Evolutionary conservation across 2,888 invertebrate species (phyloP).

Genomic region (Campoplex capitator): DNA sequence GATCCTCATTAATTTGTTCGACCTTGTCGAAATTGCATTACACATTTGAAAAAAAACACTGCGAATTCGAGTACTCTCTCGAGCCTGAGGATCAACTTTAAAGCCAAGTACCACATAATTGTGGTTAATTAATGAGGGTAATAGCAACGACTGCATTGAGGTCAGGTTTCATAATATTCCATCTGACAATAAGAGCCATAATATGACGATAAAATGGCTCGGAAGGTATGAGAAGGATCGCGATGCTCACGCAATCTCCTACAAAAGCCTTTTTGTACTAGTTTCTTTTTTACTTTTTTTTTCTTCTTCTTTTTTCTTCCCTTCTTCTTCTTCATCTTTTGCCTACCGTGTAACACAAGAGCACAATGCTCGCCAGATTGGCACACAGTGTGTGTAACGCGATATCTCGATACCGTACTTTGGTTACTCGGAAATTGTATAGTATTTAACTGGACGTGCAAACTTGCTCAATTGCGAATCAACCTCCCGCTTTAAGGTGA

Average conservation of each 20-base stretch:
- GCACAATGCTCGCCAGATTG: constrained; percentile 78
- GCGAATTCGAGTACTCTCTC: background rate
- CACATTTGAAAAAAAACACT: background rate
- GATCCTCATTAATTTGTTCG: constrained; percentile 31
- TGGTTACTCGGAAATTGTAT: constrained; percentile 75
- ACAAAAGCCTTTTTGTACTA: constrained; percentile 38
- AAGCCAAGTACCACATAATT: constrained; percentile 55
- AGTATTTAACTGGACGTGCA: constrained; percentile 75
- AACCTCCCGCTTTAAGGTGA: constrained; percentile 2
- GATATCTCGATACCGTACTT: constrained; percentile 77
- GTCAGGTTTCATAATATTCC: constrained; percentile 54
- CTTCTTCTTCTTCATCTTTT: background rate
- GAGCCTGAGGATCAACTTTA: constrained; percentile 31
- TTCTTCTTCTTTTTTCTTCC: background rate
- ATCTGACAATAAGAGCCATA: constrained; percentile 30
- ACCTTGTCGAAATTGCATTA: constrained; percentile 36
- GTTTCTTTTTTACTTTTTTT: background rate
- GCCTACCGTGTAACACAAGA: constrained; percentile 77
- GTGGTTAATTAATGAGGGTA: constrained; percentile 61
- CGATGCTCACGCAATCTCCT: constrained; percentile 43
- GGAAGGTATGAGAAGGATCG: constrained; percentile 24
- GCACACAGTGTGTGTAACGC: constrained; percentile 74
- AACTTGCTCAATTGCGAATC: constrained; percentile 67
- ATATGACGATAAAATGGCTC: constrained; percentile 44
- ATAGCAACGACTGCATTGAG: constrained; percentile 45